Conservation (phyloP, 2,888 invertebrate genomes). For the Operophtera brumata region DNA sequence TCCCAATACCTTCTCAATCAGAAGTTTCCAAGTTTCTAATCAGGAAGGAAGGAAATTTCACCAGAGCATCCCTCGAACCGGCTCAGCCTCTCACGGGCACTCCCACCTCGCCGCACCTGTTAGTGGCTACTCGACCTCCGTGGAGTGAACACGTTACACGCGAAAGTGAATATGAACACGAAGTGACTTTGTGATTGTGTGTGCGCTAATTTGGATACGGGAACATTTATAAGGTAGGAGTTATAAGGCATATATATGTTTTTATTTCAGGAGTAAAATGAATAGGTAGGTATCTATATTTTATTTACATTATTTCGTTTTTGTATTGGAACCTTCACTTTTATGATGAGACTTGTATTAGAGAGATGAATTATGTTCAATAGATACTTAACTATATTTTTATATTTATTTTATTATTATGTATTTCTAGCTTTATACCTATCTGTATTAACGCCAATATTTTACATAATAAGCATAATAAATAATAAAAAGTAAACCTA, state of each 20-base stretch:
- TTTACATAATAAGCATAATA: too few relatives aligned
- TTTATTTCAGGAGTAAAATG: not conserved
- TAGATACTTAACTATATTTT: too few relatives aligned
- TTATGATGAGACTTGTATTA: not conserved
- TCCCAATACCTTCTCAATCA: too few relatives aligned
- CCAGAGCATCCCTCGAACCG: slow-evolving; percentile 36
- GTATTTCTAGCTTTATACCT: too few relatives aligned
- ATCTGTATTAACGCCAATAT: too few relatives aligned
- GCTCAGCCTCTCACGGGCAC: slow-evolving; percentile 42
- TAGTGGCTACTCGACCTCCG: slow-evolving; percentile 69
- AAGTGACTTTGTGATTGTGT: slow-evolving; percentile 25
- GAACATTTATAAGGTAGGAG: slow-evolving; percentile 20
- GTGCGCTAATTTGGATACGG: slow-evolving; percentile 18
- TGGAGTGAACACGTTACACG: slow-evolving; percentile 50
- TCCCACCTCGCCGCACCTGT: slow-evolving; percentile 47
- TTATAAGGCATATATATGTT: not conserved
- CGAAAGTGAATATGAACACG: slow-evolving; percentile 29
- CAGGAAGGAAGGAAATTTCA: slow-evolving; percentile 42
- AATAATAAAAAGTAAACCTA: too few relatives aligned
- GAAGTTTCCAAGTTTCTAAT: slow-evolving; percentile 8
- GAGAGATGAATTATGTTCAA: too few relatives aligned
- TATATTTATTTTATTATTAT: too few relatives aligned
- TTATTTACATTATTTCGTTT: not conserved
- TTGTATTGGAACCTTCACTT: slow-evolving; percentile 7
- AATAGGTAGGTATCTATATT: too few relatives aligned